These are phyloP conservation scores for Pithys albifrons DNA, from an alignment of 2,113 vertebrate genomes.

Conservation along the genomic window DNA sequence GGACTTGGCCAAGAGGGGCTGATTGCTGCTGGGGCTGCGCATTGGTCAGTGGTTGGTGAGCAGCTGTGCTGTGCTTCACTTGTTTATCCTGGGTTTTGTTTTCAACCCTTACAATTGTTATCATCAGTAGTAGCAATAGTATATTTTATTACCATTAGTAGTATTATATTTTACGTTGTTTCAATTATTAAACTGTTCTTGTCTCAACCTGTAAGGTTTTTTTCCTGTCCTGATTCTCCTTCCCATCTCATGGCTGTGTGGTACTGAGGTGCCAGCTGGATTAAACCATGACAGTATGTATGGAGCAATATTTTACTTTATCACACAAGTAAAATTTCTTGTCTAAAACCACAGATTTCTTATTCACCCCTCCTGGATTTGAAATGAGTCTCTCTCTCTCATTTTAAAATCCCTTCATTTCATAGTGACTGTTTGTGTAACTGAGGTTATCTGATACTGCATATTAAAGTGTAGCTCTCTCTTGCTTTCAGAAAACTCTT, in stretches of 20 bases:
- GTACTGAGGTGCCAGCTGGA: not conserved
- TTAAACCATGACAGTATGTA: not conserved
- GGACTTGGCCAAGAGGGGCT: not conserved
- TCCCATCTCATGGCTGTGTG: accelerated
- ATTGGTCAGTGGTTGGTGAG: not conserved
- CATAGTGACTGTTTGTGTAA: not conserved
- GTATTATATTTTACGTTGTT: not conserved
- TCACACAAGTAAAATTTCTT: not conserved
- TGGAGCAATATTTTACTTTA: not conserved
- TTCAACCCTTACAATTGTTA: not conserved
- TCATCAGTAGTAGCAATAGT: not conserved
- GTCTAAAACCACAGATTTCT: not conserved
- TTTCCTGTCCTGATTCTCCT: not conserved
- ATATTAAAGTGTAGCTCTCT: not conserved
- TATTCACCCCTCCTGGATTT: not conserved
- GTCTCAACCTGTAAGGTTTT: not conserved
- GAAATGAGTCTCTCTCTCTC: not conserved
- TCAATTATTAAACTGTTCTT: not conserved
- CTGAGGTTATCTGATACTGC: not conserved
- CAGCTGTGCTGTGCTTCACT: not conserved
- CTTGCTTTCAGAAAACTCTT: not conserved
- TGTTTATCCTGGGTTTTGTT: not conserved
- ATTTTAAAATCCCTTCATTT: not conserved
- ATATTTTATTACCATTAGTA: not conserved
- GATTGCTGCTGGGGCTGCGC: not conserved